phyloP scores from a whole-genome alignment of 2,888 invertebrate genomes.

The Eupithecia subumbrata region DNA sequence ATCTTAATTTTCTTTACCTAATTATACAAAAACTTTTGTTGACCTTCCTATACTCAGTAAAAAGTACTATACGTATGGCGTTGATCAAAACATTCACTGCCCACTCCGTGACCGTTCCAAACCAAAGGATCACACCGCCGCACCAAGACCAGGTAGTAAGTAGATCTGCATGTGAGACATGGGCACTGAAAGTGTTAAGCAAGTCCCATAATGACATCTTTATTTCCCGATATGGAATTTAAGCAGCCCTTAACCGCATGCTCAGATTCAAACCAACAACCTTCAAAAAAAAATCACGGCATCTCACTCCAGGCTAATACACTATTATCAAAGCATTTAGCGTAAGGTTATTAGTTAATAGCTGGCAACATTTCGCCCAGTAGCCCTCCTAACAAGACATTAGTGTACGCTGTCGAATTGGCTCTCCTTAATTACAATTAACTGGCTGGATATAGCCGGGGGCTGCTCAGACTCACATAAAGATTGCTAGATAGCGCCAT shows the following conservation, averaged over 20 bases:
- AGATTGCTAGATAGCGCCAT: conserved; percentile 12
- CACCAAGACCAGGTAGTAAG: too few relatives aligned
- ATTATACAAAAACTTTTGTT: neutral
- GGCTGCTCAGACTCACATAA: conserved; percentile 44
- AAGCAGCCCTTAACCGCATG: neutral
- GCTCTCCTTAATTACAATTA: conserved; percentile 73
- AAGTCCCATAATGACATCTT: neutral
- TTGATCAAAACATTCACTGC: too few relatives aligned
- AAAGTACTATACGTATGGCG: too few relatives aligned
- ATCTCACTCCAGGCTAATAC: neutral
- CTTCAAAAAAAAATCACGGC: neutral
- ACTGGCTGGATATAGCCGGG: conserved; percentile 63
- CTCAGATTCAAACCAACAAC: neutral
- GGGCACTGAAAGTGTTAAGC: neutral
- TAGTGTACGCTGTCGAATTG: conserved; percentile 68
- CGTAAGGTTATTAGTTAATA: conserved; percentile 48
- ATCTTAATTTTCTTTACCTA: too few relatives aligned
- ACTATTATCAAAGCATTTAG: conserved; percentile 25
- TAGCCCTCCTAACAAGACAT: conserved; percentile 58
- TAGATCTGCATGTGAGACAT: neutral
- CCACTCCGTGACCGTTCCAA: too few relatives aligned
- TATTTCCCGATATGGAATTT: neutral
- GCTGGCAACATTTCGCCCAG: conserved; percentile 38
- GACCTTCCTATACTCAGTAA: too few relatives aligned
- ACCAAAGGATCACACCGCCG: too few relatives aligned